Evolutionary conservation across 2,113 vertebrate genomes (phyloP), one percentile per base, ranked within the genome.

Genomic region (Bujurquina vittata): DNA sequence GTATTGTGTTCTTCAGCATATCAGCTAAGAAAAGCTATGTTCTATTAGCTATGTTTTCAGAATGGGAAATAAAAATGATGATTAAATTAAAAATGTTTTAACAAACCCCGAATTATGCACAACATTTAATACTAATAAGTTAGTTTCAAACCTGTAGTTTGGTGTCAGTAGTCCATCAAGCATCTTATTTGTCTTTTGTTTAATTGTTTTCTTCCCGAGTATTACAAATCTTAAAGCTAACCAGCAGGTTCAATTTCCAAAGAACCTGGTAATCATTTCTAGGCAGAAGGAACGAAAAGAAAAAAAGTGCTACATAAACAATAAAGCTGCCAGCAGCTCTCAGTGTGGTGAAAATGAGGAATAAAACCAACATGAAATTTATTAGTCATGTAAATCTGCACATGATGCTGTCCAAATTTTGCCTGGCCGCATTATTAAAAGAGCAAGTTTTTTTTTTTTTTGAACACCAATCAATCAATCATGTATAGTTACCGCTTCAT

Each of bases 281-380:
- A 63, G 26, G 43, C 31, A 57, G 37, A 72, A 33, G 15, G 22
- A 73, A 22, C 26, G 26, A 80, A 23, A 15, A 73, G 52, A 23
- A 20, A 77, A 40, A 80, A 78, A 75, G 40, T 57, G 63, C 17
- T 49, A 52, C 72, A 73, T 22, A 84, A 81, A 80, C 57, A 69
- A 76, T 33, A 55, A 33, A 72, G 20, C 65, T 10, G 4, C 67
- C 56, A 78, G 65, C 59, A 56, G 77, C 76, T 55, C 63, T 59
- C 77, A 75, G 55, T 57, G n/a, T 69, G 77, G 43, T 59, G 83
- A 60, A 75, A 72, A 83, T 72, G 37, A 87, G 61, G 72, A 67
- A 83, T 72, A n/a, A 23, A 46, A 77, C 31, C 58, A 61, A 67
- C 14, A 7, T 61, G 57, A 75, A 69, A 81, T 72, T 3, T 67